Conservation (phyloP, 2,113 vertebrate genomes). For the Lota lota region DNA sequence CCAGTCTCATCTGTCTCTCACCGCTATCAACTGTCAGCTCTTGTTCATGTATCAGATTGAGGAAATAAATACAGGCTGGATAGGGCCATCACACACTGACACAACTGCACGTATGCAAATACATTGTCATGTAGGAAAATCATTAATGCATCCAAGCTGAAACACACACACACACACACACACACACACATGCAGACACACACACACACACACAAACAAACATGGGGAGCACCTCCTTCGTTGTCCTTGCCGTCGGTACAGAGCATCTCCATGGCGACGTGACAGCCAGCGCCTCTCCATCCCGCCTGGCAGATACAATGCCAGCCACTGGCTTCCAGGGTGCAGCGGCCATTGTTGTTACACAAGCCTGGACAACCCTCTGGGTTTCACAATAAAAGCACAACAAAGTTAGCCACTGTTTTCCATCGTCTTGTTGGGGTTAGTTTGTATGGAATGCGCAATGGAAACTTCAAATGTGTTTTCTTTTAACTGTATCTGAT, state of each 20-base stretch:
- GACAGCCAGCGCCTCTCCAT: slow-evolving; percentile 94
- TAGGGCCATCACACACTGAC: no score
- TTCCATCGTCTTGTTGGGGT: slow-evolving; percentile 11
- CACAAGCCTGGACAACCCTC: slow-evolving; percentile 98
- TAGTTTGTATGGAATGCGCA: background rate
- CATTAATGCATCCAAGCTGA: background rate
- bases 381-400: slow-evolving; percentile 57
- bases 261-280: slow-evolving; percentile 97
- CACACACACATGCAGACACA: slow-evolving; percentile 7
- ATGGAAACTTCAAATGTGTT: background rate
- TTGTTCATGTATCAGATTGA: no score
- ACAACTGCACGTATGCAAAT: no score
- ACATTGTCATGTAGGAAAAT: no score
- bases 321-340: slow-evolving; percentile 95
- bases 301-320: slow-evolving; percentile 97
- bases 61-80: no score
- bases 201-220: slow-evolving; percentile 6
- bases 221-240: slow-evolving; percentile 84
- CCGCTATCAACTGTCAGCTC: no score
- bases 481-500: background rate
- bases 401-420: slow-evolving; percentile 29
- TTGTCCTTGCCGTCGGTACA: slow-evolving; percentile 97
- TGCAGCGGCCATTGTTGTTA: slow-evolving; percentile 97
- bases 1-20: no score
- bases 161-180: slow-evolving; percentile 2